Evolutionary conservation across 2,888 invertebrate genomes (phyloP), one percentile per base, ranked within the genome.

Genomic region (Oeneis ivallda): DNA sequence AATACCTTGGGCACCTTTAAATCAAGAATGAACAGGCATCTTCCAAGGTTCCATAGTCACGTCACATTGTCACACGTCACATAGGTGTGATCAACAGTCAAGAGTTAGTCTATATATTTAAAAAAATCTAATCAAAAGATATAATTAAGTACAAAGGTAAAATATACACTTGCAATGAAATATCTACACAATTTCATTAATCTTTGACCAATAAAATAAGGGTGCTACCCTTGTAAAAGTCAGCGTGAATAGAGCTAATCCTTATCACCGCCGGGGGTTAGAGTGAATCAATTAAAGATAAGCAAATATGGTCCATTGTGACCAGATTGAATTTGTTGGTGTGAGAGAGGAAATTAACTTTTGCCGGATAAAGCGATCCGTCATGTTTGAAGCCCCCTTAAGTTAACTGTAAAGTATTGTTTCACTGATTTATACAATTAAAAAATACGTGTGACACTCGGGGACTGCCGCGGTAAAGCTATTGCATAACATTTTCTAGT

Each of bases 241-340:
- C 86, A 87, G 87, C 86, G 86, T 89, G 90, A 92, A 91, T 90
- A 84, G 85, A 84, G 83, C 87, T 91, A 91, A 92, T 91, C 91
- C 90, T 89, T 89, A 91, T 90, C 91, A 83, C 73, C 69, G 71
- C 75, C 75, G 79, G 80, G 89, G 89, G 89, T 84, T 86, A 88
- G 79, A 92, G 86, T 89, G 89, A 91, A 92, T 92, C 91, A 91
- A 92, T 92, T 91, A 91, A 89, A 92, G 91, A 92, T 91, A 92
- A 92, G 89, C 92, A 91, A 92, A 92, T 92, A 90, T 86, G 85
- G 77, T 81, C 77, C 80, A 83, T 92, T 90, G 89, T 78, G 70
- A 71, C 71, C 77, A 79, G 80, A 80, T 83, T 82, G 88, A 89
- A 89, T 90, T 89, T 83, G 89, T 87, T 86, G 81, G 85, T 82